Base-by-base conservation (phyloP, 2,113 vertebrate species). In the Triplophysa rosa region DNA sequence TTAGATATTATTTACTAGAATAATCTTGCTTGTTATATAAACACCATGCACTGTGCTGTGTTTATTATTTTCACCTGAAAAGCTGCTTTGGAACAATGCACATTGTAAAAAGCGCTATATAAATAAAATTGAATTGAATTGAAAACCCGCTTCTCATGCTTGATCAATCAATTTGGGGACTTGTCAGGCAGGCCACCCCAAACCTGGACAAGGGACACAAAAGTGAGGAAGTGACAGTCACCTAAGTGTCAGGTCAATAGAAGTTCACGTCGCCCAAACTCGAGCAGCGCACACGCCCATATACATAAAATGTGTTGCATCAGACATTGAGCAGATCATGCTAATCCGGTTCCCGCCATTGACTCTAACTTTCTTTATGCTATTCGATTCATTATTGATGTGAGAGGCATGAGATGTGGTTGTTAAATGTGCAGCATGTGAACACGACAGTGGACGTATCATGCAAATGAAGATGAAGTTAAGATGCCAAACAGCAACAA, bases 111-210 rank as follows among this genome's bases (percentile, higher is more conserved):
- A n/a, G n/a, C n/a, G n/a, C n/a, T n/a, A n/a, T n/a, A n/a, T n/a
- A n/a, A n/a, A n/a, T n/a, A n/a, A n/a, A n/a, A n/a, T n/a, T n/a
- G n/a, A n/a, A n/a, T n/a, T n/a, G n/a, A n/a, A n/a, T n/a, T n/a
- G n/a, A 92, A 92, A 90, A 87, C 89, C 87, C 84, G 75, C 59
- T 33, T 75, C 86, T 85, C 88, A 91, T 59, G 88, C 85, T 85
- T 91, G 89, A 92, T 90, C 90, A 90, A 89, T 87, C 87, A 79
- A 86, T 80, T 80, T 86, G 75, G 85, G 67, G 86, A 84, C 80
- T 79, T 87, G 87, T 86, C 80, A 83, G 82, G 80, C 16, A 45
- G 73, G 69, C n/a, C 26, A 65, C 40, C 83, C 75, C 79, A 88
- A 77, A 80, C 82, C 75, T 78, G 79, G 88, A 73, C 75, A 87